Conservation (phyloP, 2,113 vertebrate species). For the Calidris pugnax region DNA sequence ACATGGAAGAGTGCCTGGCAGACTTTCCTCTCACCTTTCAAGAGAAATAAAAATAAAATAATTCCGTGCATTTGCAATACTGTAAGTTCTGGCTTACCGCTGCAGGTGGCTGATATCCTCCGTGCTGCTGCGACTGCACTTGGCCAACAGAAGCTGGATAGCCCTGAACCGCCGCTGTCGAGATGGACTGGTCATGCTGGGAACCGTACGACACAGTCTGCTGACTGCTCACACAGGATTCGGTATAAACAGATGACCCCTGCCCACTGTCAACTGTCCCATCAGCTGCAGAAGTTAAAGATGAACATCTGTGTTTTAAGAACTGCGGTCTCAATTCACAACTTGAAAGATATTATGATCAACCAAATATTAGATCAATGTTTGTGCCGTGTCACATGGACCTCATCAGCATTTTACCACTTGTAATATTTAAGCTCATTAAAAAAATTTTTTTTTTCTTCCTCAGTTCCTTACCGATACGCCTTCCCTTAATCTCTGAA, state of each 20-base stretch:
- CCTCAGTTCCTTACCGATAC: neutral
- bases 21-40: neutral
- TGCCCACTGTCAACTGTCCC: slow-evolving; percentile 90
- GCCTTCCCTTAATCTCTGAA: neutral
- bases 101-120: slow-evolving; percentile 79
- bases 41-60: neutral
- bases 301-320: neutral
- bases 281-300: slow-evolving; percentile 77
- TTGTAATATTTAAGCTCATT: neutral
- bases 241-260: slow-evolving; percentile 89
- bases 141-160: slow-evolving; percentile 72
- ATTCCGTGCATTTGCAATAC: neutral
- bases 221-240: slow-evolving; percentile 85
- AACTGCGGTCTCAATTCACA: neutral
- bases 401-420: neutral
- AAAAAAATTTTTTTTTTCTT: neutral
- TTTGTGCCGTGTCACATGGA: neutral
- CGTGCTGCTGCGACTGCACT: slow-evolving; percentile 75
- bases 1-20: neutral
- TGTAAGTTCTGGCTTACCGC: slow-evolving; percentile 82
- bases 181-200: slow-evolving; percentile 78
- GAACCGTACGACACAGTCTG: slow-evolving; percentile 87
- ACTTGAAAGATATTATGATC: neutral
- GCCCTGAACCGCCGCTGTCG: slow-evolving; percentile 70
- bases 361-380: neutral